Evolutionary conservation across 2,113 vertebrate genomes (phyloP).

Genomic region (Mus musculus): GRCm39 chr17:42560001-42560500

Average conservation of each 20-base stretch:
- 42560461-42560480: neutral
- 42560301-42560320: no score
- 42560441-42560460: neutral
- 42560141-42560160: neutral
- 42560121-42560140: neutral
- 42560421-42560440: conserved; percentile 13
- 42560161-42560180: neutral
- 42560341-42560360: no score
- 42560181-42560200: neutral
- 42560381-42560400: no score
- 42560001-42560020: neutral
- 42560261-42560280: no score
- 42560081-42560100: neutral
- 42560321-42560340: no score
- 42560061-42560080: neutral
- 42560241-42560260: no score
- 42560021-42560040: neutral
- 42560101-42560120: neutral
- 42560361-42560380: no score
- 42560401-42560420: neutral
- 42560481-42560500: neutral
- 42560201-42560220: neutral
- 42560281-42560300: no score
- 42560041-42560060: neutral
- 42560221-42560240: neutral